phyloP scores from a whole-genome alignment of 2,113 vertebrate genomes.

The Dolichallabes microphthalmus region DNA sequence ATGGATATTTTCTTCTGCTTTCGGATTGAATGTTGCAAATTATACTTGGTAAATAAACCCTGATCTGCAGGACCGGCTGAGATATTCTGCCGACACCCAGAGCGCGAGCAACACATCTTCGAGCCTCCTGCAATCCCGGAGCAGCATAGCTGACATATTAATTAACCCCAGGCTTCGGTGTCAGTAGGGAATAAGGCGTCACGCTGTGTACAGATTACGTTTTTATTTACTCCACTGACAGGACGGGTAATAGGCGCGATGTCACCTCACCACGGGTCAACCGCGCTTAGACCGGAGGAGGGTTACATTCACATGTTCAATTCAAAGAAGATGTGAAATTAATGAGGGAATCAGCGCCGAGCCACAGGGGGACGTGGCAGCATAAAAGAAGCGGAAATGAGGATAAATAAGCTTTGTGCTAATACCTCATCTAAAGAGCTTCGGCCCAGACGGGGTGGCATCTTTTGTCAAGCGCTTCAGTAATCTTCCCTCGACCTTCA shows the following conservation, averaged over 20 bases:
- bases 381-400: slow-evolving; percentile 89
- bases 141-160: slow-evolving; percentile 86
- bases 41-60: background rate
- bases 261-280: slow-evolving; percentile 52
- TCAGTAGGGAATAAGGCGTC: slow-evolving; percentile 58
- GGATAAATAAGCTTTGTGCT: slow-evolving; percentile 92
- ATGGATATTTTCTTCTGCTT: slow-evolving; percentile 7
- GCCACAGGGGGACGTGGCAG: slow-evolving; percentile 82
- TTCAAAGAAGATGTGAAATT: slow-evolving; percentile 91
- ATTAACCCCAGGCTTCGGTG: slow-evolving; percentile 87
- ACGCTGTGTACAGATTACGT: slow-evolving; percentile 52
- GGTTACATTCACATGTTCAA: slow-evolving; percentile 45
- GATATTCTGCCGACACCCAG: slow-evolving; percentile 17
- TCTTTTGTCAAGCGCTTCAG: slow-evolving; percentile 72
- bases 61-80: slow-evolving; percentile 1
- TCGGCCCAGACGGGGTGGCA: slow-evolving; percentile 77
- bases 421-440: slow-evolving; percentile 90
- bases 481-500: slow-evolving; percentile 87
- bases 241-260: slow-evolving; percentile 78
- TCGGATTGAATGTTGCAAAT: background rate
- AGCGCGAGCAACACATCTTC: slow-evolving; percentile 20
- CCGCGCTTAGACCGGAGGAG: slow-evolving; percentile 38
- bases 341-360: slow-evolving; percentile 91
- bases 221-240: slow-evolving; percentile 75
- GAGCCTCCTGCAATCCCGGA: slow-evolving; percentile 43